Evolutionary conservation across 2,888 invertebrate genomes (phyloP), one percentile per base, ranked within the genome.

Genomic region (Vanessa cardui): DNA sequence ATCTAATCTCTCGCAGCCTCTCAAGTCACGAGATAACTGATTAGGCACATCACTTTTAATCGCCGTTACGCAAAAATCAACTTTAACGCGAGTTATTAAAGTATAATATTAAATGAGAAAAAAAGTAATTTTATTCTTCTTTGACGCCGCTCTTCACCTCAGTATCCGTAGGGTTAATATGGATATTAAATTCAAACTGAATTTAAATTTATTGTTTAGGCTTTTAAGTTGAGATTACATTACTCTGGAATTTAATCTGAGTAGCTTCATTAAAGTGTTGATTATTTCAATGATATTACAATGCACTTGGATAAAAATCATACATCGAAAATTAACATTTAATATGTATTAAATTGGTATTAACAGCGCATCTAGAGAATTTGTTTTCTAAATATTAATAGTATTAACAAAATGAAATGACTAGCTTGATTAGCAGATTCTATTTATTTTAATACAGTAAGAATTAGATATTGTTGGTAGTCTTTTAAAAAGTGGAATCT

Each of bases 11-110:
- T 44, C 64, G 12, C 39, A 64, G 66, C 58, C 68, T 56, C 69
- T 69, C 49, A 39, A 39, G 39, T 47, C 68, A 56, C 39, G 16
- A 70, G 70, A 68, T 72, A 62, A 62, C 61, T 65, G 72, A 72
- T 72, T 58, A 63, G 68, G 69, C 71, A 70, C 72, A 70, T 39
- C 39, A 56, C 61, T 52, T 66, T 61, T 47, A 58, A 56, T 15
- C 12, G 8, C 4, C 12, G 18, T 21, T 20, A 7, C n/a, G 8
- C 21, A 20, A 66, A 58, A 62, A 12, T 49, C n/a, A 16, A 62
- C 66, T 66, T 46, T 65, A 60, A 45, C 3, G 4, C 16, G 6
- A 9, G 33, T 3, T 4, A 12, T 6, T 56, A 56, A 56, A 56
- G 56, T 33, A 33, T 56, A 56, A 56, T 39, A 18, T 56, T 16